Percentiles rank a stretch among this genome's conserved stretches.
Conservation (phyloP, 2,113 vertebrate genomes). For the Trachemys scripta region DNA sequence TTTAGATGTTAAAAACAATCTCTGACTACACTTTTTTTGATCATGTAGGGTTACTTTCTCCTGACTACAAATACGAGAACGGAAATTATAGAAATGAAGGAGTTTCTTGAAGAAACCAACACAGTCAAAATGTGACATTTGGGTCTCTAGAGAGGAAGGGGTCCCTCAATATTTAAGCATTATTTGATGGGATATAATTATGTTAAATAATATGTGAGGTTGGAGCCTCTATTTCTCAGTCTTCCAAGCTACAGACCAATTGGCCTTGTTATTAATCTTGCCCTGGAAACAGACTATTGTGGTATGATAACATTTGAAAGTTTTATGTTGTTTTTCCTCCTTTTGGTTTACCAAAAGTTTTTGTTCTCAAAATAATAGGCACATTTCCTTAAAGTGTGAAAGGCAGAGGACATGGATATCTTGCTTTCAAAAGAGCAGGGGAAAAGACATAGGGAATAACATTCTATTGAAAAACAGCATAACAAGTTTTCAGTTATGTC, state of each 20-base stretch:
- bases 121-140: neutral
- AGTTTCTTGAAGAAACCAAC: neutral
- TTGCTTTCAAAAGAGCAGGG: neutral
- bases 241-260: neutral
- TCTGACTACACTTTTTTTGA: neutral
- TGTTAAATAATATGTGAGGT: neutral
- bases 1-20: neutral
- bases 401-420: neutral
- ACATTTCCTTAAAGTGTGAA: neutral
- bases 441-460: neutral
- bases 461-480: neutral
- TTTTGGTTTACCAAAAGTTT: neutral
- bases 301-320: neutral
- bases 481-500: neutral
- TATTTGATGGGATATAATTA: neutral
- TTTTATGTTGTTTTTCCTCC: neutral
- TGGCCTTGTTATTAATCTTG: neutral
- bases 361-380: neutral
- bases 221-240: neutral
- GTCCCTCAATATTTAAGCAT: neutral
- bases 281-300: neutral
- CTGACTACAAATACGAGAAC: accelerated
- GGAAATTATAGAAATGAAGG: neutral
- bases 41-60: neutral
- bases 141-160: neutral